phyloP scores from a whole-genome alignment of 2,113 vertebrate species.

The Pedionomus torquatus region DNA sequence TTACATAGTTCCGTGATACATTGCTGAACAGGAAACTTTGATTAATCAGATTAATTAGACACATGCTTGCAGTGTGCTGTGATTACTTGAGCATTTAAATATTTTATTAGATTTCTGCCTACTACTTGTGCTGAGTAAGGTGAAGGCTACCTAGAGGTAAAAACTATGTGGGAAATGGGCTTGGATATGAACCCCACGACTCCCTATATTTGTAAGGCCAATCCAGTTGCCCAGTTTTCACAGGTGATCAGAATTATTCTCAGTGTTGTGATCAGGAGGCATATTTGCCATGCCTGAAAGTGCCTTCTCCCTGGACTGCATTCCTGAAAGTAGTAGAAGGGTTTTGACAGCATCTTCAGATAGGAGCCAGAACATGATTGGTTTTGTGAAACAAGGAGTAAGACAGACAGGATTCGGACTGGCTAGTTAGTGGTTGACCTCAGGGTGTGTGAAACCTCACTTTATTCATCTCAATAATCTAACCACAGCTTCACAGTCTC shows the following conservation, averaged over 20 bases:
- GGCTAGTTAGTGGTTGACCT: background rate
- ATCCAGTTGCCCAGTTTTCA: background rate
- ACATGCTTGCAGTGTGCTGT: background rate
- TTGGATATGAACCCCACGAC: background rate
- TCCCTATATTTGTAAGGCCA: background rate
- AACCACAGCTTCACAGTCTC: background rate
- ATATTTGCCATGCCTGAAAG: background rate
- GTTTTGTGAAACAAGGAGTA: background rate
- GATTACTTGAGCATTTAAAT: background rate
- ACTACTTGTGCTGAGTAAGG: background rate
- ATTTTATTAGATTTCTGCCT: background rate
- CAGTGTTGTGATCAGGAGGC: background rate
- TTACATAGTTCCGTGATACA: background rate
- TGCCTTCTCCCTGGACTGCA: background rate
- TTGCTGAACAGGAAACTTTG: background rate
- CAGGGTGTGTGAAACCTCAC: background rate
- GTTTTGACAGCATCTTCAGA: background rate
- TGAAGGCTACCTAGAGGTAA: background rate
- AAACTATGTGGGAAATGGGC: background rate
- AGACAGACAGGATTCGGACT: background rate
- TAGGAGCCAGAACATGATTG: rapidly evolving
- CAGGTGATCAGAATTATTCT: background rate
- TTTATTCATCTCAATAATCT: background rate
- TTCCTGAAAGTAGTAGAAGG: background rate
- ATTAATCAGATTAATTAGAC: background rate